Evolutionary conservation across 2,113 vertebrate genomes (phyloP).

Genomic region (Donacobius atricapilla): DNA sequence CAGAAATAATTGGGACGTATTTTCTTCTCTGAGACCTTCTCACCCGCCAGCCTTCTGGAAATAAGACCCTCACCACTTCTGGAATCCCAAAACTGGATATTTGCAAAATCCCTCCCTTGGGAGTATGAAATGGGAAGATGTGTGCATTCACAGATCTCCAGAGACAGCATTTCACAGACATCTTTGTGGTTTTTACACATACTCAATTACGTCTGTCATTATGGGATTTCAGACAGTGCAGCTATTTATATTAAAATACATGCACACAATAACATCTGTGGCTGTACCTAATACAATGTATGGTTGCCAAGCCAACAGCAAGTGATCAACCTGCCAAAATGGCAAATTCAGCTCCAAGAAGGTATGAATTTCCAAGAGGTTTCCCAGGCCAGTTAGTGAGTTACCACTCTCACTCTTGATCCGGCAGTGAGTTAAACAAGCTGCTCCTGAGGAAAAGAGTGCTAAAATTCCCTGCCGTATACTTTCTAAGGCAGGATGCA

Average conservation of each 20-base stretch:
- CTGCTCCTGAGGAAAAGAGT: background rate
- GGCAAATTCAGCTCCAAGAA: conserved; percentile 4
- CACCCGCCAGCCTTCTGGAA: background rate
- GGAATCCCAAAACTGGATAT: background rate
- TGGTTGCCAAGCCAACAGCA: background rate
- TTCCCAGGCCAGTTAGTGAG: background rate
- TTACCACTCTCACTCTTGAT: background rate
- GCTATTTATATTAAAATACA: background rate
- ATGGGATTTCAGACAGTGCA: background rate
- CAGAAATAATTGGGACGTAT: background rate
- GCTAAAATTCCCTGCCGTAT: background rate
- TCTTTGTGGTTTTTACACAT: background rate
- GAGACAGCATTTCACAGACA: background rate
- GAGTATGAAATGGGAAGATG: background rate
- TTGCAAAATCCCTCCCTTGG: background rate
- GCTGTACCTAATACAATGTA: background rate
- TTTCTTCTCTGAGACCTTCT: background rate
- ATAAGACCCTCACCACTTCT: fast-evolving
- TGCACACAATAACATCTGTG: background rate
- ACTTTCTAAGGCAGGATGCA: background rate
- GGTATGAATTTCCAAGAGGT: background rate
- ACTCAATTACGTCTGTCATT: background rate
- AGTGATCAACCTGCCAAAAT: background rate
- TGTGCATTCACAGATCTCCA: background rate
- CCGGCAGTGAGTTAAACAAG: background rate